Conservation (phyloP, 2,113 vertebrate genomes). For the Hucho hucho region DNA sequence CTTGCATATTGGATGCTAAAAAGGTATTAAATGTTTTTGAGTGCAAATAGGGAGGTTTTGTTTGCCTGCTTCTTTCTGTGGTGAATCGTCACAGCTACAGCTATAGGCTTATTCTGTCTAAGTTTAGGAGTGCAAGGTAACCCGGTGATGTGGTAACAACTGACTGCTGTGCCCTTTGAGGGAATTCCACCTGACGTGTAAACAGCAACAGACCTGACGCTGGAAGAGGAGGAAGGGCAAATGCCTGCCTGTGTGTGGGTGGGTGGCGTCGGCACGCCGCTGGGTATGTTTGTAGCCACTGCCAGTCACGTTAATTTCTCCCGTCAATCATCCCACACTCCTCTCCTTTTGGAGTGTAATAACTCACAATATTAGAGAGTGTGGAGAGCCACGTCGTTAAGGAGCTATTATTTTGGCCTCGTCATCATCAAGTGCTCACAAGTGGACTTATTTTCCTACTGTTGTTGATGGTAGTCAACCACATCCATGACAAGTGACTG, state of each 20-base stretch:
- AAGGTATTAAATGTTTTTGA: not conserved
- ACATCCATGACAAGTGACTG: no score
- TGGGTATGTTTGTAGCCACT: conserved; percentile 57
- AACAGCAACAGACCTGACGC: conserved; percentile 48
- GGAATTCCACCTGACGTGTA: conserved; percentile 47
- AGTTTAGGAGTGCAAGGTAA: not conserved
- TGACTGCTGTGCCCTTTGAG: conserved; percentile 23
- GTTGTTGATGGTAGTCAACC: no score
- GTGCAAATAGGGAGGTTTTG: not conserved
- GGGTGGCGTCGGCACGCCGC: conserved; percentile 43
- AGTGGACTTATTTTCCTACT: no score
- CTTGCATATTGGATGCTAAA: conserved; percentile 36
- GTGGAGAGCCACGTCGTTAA: no score
- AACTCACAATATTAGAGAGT: not conserved
- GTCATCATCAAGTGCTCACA: no score
- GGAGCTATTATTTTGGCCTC: no score
- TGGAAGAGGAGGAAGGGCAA: conserved; percentile 42
- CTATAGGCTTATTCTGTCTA: not conserved
- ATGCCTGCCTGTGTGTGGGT: conserved; percentile 41
- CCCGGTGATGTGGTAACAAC: not conserved
- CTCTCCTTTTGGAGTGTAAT: conserved; percentile 28
- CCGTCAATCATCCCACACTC: conserved; percentile 50
- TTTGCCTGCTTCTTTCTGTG: no score
- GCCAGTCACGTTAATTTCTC: conserved; percentile 57
- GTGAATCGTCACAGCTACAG: not conserved